Percentiles rank a stretch among this genome's conserved stretches.
phyloP scores from a whole-genome alignment of 2,113 vertebrate genomes.

The Aegithalos caudatus region DNA sequence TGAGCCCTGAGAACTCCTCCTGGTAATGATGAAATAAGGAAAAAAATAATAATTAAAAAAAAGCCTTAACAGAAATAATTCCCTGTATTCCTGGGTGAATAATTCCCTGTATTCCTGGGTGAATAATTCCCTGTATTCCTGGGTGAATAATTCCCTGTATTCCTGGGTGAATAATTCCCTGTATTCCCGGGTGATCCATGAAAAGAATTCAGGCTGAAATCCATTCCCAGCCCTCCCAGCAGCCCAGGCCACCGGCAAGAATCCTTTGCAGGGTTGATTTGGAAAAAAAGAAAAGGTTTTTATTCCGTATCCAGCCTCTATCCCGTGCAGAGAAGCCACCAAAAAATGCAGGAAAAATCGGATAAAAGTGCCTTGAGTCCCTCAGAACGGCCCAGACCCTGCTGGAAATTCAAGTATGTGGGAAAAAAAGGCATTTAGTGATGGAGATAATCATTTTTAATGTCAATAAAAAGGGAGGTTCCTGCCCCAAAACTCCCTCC shows the following conservation, averaged over 20 bases:
- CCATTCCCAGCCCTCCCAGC: neutral
- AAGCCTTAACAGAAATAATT: neutral
- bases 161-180: neutral
- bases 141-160: too few relatives aligned
- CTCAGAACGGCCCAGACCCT: neutral
- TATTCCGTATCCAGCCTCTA: neutral
- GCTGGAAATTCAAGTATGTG: conserved; percentile 16
- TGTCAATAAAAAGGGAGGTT: too few relatives aligned
- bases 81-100: neutral
- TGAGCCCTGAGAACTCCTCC: neutral
- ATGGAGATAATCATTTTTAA: neutral
- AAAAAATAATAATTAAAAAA: too few relatives aligned
- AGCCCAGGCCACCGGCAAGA: neutral
- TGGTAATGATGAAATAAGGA: too few relatives aligned
- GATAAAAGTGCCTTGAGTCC: neutral
- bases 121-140: neutral
- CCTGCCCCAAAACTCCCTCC: neutral
- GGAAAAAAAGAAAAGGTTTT: neutral
- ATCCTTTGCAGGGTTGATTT: conserved; percentile 1
- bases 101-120: neutral
- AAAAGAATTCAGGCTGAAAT: neutral
- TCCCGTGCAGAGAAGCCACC: conserved; percentile 16
- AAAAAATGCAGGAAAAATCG: neutral
- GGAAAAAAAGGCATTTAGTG: neutral
- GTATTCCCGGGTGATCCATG: neutral